These are phyloP conservation scores for Amphiura filiformis DNA, from an alignment of 35 echinoderm and acorn worm species.

Conservation along the genomic window DNA sequence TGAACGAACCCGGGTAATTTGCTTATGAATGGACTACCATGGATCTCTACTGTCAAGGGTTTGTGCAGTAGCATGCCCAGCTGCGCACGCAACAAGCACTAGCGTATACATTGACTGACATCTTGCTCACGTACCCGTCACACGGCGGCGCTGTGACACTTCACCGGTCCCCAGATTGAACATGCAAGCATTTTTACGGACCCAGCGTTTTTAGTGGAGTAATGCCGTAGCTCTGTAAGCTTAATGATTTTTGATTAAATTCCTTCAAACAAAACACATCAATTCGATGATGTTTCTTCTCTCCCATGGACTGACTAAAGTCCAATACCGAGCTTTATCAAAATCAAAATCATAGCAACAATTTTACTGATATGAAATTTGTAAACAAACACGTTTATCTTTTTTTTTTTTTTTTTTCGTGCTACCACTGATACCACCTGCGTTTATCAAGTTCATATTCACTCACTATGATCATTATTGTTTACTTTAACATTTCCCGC, in stretches of 20 bases:
- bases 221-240: neutral
- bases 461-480: neutral
- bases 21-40: neutral
- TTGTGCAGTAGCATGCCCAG: neutral
- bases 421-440: neutral
- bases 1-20: neutral
- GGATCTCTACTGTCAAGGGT: neutral
- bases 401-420: neutral
- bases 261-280: neutral
- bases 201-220: neutral
- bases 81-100: neutral
- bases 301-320: neutral
- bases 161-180: neutral
- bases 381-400: neutral
- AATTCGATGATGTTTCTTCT: neutral
- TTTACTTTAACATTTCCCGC: constrained; percentile 1
- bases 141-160: neutral
- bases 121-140: neutral
- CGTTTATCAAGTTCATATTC: neutral
- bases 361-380: neutral
- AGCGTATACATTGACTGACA: neutral
- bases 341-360: neutral
- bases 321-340: neutral
- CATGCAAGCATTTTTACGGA: neutral
- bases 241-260: neutral